Conservation (phyloP, 30 jellyfish, hydroid and myxozoan genomes). For the Aurelia aurita complex sp. Pacific region DNA sequence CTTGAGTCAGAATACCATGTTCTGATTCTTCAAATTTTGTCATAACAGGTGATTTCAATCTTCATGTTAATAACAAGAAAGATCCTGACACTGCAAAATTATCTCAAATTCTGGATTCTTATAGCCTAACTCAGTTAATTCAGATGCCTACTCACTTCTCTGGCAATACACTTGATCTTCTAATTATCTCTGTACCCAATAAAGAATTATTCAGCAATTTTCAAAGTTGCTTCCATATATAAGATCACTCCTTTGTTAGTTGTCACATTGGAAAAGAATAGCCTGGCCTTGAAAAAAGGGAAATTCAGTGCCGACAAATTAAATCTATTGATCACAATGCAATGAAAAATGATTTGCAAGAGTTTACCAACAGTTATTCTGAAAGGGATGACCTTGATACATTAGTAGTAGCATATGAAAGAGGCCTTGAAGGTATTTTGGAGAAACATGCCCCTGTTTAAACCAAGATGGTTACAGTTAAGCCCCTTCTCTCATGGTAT, state of each 20-base stretch:
- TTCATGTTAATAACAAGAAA: background rate
- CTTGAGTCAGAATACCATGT: background rate
- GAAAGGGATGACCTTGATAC: too few species aligned
- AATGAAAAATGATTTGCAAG: too few species aligned
- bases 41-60: too few species aligned
- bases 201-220: background rate
- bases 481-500: background rate
- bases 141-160: background rate
- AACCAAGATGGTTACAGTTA: conserved; percentile 7
- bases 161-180: conserved; percentile 3
- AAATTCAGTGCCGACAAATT: too few species aligned
- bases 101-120: background rate
- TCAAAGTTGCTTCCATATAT: background rate
- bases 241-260: conserved; percentile 1
- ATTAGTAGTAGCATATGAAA: background rate
- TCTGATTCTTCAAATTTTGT: too few species aligned
- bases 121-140: background rate
- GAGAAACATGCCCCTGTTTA: background rate
- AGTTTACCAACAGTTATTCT: too few species aligned
- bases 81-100: background rate
- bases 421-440: background rate
- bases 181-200: background rate
- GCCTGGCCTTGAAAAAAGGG: background rate
- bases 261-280: background rate
- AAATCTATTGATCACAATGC: too few species aligned